phyloP scores from a whole-genome alignment of 2,113 vertebrate genomes.

The Benitochromis conjunctus region DNA sequence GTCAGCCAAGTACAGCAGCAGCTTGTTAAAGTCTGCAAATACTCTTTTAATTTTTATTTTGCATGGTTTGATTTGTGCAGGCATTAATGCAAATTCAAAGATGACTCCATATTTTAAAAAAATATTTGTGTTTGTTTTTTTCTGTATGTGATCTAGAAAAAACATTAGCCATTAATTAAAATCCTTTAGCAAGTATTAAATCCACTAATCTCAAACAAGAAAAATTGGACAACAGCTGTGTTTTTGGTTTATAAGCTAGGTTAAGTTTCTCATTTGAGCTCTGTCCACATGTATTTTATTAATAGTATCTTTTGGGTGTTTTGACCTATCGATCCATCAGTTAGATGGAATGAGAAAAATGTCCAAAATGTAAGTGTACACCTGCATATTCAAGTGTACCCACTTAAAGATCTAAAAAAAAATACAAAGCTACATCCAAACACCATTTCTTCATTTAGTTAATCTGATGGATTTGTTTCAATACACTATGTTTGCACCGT shows the following conservation, averaged over 20 bases:
- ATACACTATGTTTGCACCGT: too few relatives aligned
- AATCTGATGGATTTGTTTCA: too few relatives aligned
- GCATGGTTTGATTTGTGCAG: background rate
- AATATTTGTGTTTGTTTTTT: background rate
- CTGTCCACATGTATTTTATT: background rate
- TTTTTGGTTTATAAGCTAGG: too few relatives aligned
- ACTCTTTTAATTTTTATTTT: background rate
- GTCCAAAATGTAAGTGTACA: too few relatives aligned
- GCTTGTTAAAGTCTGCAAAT: background rate
- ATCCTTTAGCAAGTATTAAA: background rate
- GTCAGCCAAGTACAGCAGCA: background rate
- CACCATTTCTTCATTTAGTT: too few relatives aligned
- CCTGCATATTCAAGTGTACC: too few relatives aligned
- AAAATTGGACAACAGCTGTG: background rate
- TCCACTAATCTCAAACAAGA: background rate
- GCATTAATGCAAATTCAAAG: background rate
- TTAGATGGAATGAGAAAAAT: background rate
- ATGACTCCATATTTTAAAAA: background rate
- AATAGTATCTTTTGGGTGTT: background rate
- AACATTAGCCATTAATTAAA: background rate
- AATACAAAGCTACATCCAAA: too few relatives aligned
- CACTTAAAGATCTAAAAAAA: too few relatives aligned
- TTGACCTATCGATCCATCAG: background rate
- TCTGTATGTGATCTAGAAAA: background rate
- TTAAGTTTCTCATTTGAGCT: background rate